Evolutionary conservation across 2,888 invertebrate species (phyloP).

Genomic region (Pachycephus smyrnensis): DNA sequence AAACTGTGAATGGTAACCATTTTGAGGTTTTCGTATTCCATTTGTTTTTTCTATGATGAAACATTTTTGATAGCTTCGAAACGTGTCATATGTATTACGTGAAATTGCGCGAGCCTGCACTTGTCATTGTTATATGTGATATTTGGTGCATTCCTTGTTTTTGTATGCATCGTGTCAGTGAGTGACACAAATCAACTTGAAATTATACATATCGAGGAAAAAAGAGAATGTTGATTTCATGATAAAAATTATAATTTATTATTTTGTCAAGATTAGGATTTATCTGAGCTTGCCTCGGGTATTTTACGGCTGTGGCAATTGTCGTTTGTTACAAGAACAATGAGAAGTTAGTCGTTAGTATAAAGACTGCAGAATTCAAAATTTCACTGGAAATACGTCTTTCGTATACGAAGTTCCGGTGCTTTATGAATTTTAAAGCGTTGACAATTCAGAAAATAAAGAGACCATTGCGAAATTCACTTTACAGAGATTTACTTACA

Average conservation of each 20-base stretch:
- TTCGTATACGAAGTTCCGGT: not conserved
- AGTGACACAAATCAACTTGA: not conserved
- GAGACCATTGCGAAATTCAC: not conserved
- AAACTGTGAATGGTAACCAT: not conserved
- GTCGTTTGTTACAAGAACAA: not conserved
- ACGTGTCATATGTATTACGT: not conserved
- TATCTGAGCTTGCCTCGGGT: too few species aligned
- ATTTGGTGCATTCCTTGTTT: not conserved
- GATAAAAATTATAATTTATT: not conserved
- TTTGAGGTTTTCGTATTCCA: not conserved
- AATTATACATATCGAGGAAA: not conserved
- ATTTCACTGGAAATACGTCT: not conserved
- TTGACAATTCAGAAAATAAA: not conserved
- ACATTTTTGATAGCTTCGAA: not conserved
- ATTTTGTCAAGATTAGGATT: not conserved
- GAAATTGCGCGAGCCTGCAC: not conserved
- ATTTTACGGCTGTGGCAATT: not conserved
- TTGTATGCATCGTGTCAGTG: not conserved
- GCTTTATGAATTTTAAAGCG: not conserved
- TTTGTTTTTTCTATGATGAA: not conserved
- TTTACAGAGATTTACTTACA: not conserved
- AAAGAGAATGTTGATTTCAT: not conserved
- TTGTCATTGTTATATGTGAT: not conserved
- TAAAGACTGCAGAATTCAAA: not conserved
- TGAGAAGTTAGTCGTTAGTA: not conserved